phyloP scores from a whole-genome alignment of 2,888 invertebrate genomes.

The Galeopsomyia nigrocyanea region DNA sequence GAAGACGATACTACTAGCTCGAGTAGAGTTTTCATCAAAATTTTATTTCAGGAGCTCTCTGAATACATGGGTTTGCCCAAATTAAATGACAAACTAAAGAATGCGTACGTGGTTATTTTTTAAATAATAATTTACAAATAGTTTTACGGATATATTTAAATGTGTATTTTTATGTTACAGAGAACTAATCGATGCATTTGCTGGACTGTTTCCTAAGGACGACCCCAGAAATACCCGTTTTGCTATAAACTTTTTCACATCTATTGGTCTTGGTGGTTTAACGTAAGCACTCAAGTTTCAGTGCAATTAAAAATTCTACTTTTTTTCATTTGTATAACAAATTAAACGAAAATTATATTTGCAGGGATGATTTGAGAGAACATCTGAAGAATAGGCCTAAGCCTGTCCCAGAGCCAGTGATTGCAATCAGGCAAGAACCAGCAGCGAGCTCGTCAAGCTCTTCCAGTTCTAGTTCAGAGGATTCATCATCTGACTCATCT shows the following conservation, averaged over 20 bases:
- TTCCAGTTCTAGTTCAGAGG: slow-evolving; percentile 53
- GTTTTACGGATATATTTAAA: background rate
- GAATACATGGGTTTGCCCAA: slow-evolving; percentile 97
- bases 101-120: slow-evolving; percentile 77
- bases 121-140: background rate
- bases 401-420: slow-evolving; percentile 53
- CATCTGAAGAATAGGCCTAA: slow-evolving; percentile 87
- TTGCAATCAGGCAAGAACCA: slow-evolving; percentile 47
- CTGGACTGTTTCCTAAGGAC: slow-evolving; percentile 94
- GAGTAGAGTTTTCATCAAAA: slow-evolving; percentile 97
- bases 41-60: slow-evolving; percentile 94
- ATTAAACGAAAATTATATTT: slow-evolving; percentile 46
- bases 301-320: background rate
- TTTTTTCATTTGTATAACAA: slow-evolving; percentile 3
- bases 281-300: slow-evolving; percentile 74
- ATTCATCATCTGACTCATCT: slow-evolving; percentile 46
- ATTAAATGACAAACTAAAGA: slow-evolving; percentile 90
- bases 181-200: slow-evolving; percentile 87
- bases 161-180: slow-evolving; percentile 70
- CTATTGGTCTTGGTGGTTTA: slow-evolving; percentile 86
- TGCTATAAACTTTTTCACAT: slow-evolving; percentile 77
- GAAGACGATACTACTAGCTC: slow-evolving; percentile 99
- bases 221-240: slow-evolving; percentile 97
- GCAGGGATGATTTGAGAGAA: slow-evolving; percentile 85
- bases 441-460: slow-evolving; percentile 53